Evolutionary conservation across 2,113 vertebrate genomes (phyloP).

Genomic region (Ciconia maguari): DNA sequence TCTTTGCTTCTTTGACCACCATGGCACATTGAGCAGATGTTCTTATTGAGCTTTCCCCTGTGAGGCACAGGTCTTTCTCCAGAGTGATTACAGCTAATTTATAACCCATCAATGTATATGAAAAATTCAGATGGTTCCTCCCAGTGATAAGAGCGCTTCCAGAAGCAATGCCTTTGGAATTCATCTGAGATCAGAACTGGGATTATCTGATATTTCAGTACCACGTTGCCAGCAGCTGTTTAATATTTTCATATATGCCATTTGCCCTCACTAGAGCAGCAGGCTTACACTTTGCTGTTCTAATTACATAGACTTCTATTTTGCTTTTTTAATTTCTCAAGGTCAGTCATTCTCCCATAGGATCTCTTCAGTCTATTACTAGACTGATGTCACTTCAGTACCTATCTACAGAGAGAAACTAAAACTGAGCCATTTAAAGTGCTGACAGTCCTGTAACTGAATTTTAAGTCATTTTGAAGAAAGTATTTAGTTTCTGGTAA

Average conservation of each 20-base stretch:
- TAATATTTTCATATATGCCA: constrained; percentile 22
- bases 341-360: not conserved
- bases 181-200: constrained; percentile 7
- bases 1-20: constrained; percentile 8
- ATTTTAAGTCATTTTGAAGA: not conserved
- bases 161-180: constrained; percentile 29
- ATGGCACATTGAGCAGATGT: constrained; percentile 4
- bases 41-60: not conserved
- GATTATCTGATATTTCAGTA: constrained; percentile 43
- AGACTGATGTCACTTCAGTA: not conserved
- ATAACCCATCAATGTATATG: constrained; percentile 32
- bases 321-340: constrained; percentile 23
- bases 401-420: not conserved
- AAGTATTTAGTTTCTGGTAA: not conserved
- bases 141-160: not conserved
- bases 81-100: constrained; percentile 9
- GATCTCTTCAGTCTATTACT: not conserved
- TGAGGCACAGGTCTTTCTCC: not conserved
- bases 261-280: not conserved
- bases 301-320: not conserved
- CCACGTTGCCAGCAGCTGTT: not conserved
- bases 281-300: not conserved
- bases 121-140: constrained; percentile 41
- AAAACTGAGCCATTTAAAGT: not conserved
- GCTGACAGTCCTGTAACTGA: not conserved